Percentiles rank a stretch among this genome's conserved stretches.
Evolutionary conservation across 2,797 vertebrate species (phyloP).

Genomic region (Tarsius wallacei): DNA sequence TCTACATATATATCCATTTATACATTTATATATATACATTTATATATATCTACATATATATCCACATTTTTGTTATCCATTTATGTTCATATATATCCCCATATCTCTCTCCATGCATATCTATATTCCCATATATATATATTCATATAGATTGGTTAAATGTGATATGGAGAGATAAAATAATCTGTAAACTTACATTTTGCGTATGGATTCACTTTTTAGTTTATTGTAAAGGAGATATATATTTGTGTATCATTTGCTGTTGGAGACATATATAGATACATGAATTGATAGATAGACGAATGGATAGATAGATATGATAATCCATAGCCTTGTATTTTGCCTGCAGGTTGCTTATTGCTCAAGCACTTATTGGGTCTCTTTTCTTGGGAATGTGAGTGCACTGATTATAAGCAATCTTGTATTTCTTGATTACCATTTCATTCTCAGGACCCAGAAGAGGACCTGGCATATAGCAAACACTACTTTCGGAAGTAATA

Average conservation of each 20-base stretch:
- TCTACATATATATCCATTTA: not conserved
- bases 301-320: not conserved
- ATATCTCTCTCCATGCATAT: too few species aligned
- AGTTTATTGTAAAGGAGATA: not conserved
- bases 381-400: not conserved
- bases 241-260: not conserved
- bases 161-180: not conserved
- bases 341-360: not conserved
- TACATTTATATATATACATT: too few species aligned
- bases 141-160: not conserved
- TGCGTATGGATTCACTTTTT: not conserved
- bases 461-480: not conserved
- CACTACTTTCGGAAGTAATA: not conserved
- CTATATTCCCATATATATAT: not conserved
- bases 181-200: not conserved
- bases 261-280: not conserved
- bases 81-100: too few species aligned
- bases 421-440: not conserved
- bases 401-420: not conserved
- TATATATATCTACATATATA: not conserved
- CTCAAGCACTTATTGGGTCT: not conserved
- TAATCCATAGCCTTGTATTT: not conserved
- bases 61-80: not conserved
- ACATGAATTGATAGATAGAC: not conserved
- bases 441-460: not conserved